phyloP scores from a whole-genome alignment of 2,797 vertebrate genomes.

The Cuniculus paca region DNA sequence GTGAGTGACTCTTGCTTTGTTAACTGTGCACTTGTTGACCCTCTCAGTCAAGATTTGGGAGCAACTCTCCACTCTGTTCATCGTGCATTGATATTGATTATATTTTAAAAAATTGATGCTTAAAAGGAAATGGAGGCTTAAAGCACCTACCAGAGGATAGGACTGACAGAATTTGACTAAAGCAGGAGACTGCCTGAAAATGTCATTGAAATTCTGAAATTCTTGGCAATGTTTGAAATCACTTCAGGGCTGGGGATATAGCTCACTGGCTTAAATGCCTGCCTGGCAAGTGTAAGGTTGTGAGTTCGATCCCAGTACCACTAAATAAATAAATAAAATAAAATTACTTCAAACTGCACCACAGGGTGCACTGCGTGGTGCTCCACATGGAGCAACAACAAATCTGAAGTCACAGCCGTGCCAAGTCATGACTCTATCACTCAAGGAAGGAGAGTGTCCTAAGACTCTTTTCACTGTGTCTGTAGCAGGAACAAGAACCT shows the following conservation, averaged over 20 bases:
- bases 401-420: neutral
- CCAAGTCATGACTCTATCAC: neutral
- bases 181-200: neutral
- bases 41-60: neutral
- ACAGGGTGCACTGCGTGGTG: neutral
- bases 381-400: neutral
- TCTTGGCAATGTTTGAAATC: conserved; percentile 20
- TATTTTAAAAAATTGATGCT: neutral
- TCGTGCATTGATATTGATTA: neutral
- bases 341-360: conserved; percentile 33
- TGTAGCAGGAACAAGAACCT: neutral
- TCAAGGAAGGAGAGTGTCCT: neutral
- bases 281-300: no score
- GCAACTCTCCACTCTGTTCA: neutral
- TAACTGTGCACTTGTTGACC: neutral
- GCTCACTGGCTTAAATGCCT: no score
- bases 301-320: no score
- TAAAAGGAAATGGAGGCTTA: neutral
- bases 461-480: neutral
- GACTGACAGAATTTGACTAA: neutral
- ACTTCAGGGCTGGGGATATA: no score
- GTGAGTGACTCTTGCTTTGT: neutral
- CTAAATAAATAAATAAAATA: neutral
- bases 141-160: neutral
- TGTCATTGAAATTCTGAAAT: neutral